phyloP scores from a whole-genome alignment of 2,888 invertebrate species.

The Oeneis ivallda region DNA sequence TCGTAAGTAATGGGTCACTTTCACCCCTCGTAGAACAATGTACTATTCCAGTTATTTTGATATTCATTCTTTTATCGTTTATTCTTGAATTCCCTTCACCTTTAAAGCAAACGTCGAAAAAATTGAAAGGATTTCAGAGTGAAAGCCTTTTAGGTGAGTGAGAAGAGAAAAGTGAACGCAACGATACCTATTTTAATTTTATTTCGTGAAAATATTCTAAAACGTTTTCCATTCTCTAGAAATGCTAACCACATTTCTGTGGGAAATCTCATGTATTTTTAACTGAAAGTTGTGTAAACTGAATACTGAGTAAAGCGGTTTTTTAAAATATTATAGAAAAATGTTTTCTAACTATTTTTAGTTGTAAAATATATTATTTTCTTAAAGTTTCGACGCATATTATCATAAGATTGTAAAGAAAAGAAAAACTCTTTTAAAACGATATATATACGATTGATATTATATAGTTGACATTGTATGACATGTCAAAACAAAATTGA shows the following conservation, averaged over 20 bases:
- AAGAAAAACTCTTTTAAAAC: no score
- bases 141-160: neutral
- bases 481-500: no score
- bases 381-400: neutral
- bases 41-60: constrained; percentile 1
- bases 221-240: neutral
- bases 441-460: no score
- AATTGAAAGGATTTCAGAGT: constrained; percentile 1
- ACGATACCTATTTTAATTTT: neutral
- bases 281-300: neutral
- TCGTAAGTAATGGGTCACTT: no score
- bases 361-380: neutral
- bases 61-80: neutral
- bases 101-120: neutral
- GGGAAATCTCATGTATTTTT: neutral
- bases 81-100: neutral
- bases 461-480: no score
- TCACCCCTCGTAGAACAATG: no score
- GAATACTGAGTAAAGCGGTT: neutral
- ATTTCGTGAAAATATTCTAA: neutral
- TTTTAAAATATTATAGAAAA: neutral
- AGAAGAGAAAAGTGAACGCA: neutral
- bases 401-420: neutral
- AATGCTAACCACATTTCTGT: constrained; percentile 6
- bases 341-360: neutral